These are phyloP conservation scores for Capitulum mitella DNA, from an alignment of 2,888 invertebrate genomes.

Conservation along the genomic window DNA sequence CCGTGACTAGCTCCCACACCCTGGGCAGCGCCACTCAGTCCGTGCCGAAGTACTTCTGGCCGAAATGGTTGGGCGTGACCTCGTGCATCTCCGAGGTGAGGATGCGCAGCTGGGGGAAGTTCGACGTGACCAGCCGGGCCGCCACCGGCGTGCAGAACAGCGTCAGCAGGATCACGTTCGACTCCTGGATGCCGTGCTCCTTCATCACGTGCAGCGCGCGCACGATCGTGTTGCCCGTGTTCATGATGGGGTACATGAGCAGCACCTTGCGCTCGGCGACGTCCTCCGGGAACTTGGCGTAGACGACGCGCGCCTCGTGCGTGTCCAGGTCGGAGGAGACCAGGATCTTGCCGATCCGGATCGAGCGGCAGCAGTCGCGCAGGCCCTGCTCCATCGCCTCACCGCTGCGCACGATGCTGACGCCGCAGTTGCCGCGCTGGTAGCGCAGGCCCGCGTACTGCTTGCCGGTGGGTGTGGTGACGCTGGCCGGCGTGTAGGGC, in stretches of 20 bases:
- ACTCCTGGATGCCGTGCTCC: constrained; percentile 88
- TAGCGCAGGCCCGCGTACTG: constrained; percentile 87
- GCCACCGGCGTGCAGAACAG: constrained; percentile 92
- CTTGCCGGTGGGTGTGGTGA: constrained; percentile 88
- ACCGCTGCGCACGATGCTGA: constrained; percentile 76
- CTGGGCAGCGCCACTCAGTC: constrained; percentile 55
- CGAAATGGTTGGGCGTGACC: constrained; percentile 95
- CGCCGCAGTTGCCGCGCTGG: constrained; percentile 96
- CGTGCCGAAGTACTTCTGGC: constrained; percentile 97
- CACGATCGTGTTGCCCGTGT: constrained; percentile 90
- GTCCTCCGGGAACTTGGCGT: constrained; percentile 93
- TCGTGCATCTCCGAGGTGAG: constrained; percentile 91
- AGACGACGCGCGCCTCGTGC: constrained; percentile 92
- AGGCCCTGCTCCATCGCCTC: constrained; percentile 96
- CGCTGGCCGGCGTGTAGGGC: constrained; percentile 82
- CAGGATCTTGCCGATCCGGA: constrained; percentile 95
- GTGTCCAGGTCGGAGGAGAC: constrained; percentile 95
- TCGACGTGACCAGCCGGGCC: constrained; percentile 70
- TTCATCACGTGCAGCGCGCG: constrained; percentile 89
- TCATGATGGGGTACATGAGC: constrained; percentile 98
- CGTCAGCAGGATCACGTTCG: constrained; percentile 92
- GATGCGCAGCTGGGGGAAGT: constrained; percentile 79
- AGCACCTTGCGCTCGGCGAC: constrained; percentile 60
- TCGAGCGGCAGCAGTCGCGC: constrained; percentile 94
- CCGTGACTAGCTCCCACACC: no score